Base-by-base conservation (phyloP, 2,888 invertebrate species). In the Drosophila prostipennis region DNA sequence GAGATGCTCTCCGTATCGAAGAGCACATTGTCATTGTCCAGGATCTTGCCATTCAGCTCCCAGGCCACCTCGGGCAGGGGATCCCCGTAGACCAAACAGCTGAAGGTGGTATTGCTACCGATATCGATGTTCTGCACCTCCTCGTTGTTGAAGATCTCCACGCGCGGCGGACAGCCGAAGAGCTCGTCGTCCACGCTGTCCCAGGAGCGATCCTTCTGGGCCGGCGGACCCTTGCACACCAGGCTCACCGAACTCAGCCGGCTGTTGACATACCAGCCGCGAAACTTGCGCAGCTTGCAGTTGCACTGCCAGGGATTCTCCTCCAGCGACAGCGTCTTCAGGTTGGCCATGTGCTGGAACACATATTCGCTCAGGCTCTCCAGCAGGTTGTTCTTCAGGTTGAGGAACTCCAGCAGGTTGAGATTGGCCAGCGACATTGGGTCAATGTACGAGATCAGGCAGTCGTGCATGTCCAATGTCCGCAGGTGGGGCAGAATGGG, bases 261-360 rank as follows among this genome's bases (percentile, higher is more conserved):
- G 83, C 95, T 95, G 55, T 94, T 94, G 56, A 97, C 93, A 90
- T 97, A 95, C 97, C 97, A 97, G 79, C 95, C 95, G 67, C 97
- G 94, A 83, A 98, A 96, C 67, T 95, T 95, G 55, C 97, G 94
- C 65, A 98, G 92, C 75, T 96, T 94, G 91, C 98, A 98, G 91
- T 98, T 97, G 91, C 98, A 98, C 87, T 94, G 94, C 98, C 98
- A 98, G 6, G 96, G 97, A 91, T 98, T 98, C 34, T 96, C 96
- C 75, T 96, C 96, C 56, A 98, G 91, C 11, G 95, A 94, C 36
- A 98, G 93, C 2, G 96, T 96, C 92, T 97, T 97, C 68, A 98
- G 93, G 80, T 95, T 95, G 40, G 94, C 94, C 89, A 97, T 93
- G 70, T 95, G 95, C 91, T 95, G 93, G 84, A 96, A 94, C 3